Percentiles rank a stretch among this genome's conserved stretches.
These are phyloP conservation scores for Megaleporinus macrocephalus DNA, from an alignment of 2,113 vertebrate species.

Conservation along the genomic window DNA sequence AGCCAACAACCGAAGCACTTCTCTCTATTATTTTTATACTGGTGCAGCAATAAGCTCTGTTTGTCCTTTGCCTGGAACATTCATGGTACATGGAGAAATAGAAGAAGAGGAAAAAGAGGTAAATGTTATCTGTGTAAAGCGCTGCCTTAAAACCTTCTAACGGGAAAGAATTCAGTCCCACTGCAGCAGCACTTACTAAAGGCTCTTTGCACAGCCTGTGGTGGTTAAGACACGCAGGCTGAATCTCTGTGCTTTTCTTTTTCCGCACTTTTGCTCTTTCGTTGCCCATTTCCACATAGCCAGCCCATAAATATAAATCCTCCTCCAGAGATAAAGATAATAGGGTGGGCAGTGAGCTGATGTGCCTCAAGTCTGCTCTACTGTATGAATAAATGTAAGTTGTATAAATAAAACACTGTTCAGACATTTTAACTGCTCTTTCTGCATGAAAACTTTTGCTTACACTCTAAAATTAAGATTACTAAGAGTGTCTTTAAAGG, in stretches of 20 bases:
- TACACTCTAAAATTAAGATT: no score
- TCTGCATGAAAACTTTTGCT: no score
- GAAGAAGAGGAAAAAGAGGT: background rate
- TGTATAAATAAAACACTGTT: background rate
- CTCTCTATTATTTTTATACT: background rate
- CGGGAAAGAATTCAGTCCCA: background rate
- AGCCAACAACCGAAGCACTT: background rate
- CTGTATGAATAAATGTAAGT: background rate
- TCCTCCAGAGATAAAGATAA: background rate
- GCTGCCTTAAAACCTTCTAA: no score
- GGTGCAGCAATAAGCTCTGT: background rate
- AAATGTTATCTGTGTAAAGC: background rate
- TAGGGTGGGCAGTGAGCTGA: no score
- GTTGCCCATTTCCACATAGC: constrained; percentile 62
- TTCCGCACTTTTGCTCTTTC: constrained; percentile 43
- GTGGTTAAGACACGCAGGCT: background rate
- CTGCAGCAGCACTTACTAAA: background rate
- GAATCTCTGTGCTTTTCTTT: background rate
- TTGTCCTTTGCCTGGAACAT: background rate
- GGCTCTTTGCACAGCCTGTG: background rate
- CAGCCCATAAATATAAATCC: constrained; percentile 49
- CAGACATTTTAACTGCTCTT: background rate
- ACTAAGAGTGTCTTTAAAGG: no score
- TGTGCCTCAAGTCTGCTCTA: background rate
- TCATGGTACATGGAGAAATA: background rate